Conservation (phyloP, 2,797 vertebrate species). For the Bradypus variegatus region DNA sequence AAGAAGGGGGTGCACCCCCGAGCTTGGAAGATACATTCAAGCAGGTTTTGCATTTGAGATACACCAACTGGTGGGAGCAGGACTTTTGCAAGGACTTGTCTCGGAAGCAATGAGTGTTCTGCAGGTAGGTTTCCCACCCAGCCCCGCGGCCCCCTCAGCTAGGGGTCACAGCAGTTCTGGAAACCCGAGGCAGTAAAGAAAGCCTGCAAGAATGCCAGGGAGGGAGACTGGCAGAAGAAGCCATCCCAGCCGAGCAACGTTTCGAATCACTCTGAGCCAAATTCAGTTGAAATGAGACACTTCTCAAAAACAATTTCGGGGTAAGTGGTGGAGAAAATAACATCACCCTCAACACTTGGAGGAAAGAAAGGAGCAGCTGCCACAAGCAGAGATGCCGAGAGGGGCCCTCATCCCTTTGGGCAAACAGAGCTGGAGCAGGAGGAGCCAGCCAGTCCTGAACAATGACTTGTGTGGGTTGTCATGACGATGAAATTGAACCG, state of each 20-base stretch:
- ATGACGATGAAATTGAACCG: constrained; percentile 63
- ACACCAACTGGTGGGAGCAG: background rate
- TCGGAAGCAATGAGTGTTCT: background rate
- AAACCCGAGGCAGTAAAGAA: background rate
- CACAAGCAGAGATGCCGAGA: background rate
- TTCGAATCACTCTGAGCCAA: constrained; percentile 6
- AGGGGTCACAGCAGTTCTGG: background rate
- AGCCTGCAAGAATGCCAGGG: background rate
- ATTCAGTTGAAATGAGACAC: constrained; percentile 47
- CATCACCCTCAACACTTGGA: background rate
- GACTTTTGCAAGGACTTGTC: background rate
- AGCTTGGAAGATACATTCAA: background rate
- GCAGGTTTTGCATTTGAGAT: background rate
- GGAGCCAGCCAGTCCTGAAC: background rate
- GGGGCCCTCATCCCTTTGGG: background rate
- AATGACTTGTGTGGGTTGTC: constrained; percentile 54
- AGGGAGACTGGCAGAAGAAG: background rate
- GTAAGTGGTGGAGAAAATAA: constrained; percentile 60
- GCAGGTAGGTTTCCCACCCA: background rate
- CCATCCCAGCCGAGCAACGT: background rate
- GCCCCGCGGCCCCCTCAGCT: rapidly evolving
- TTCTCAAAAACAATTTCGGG: constrained; percentile 62
- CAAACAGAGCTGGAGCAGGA: background rate
- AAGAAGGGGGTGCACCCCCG: background rate
- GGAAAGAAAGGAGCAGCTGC: constrained; percentile 46